A percentile compares a stretch with the other conserved stretches of the same genome.
phyloP scores from a whole-genome alignment of 2,113 vertebrate species.

The Muscicapa adusta region DNA sequence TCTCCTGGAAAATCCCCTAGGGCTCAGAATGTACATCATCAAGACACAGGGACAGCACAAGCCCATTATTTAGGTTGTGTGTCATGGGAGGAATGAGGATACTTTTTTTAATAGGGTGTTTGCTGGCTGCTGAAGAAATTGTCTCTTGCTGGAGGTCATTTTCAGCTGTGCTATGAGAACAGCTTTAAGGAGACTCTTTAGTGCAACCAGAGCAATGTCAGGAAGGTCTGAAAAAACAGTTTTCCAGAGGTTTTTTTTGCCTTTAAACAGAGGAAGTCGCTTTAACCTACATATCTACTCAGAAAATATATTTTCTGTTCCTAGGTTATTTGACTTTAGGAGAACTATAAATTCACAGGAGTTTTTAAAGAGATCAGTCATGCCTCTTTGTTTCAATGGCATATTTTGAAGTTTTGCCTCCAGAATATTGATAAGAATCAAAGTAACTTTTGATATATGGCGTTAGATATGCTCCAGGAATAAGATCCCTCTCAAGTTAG shows the following conservation, averaged over 20 bases:
- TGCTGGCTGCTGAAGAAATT: constrained; percentile 12
- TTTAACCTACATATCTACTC: constrained; percentile 12
- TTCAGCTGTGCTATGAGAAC: not conserved
- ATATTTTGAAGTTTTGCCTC: constrained; percentile 51
- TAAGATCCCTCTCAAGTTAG: constrained; percentile 55
- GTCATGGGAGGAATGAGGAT: constrained; percentile 7
- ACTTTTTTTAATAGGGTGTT: not conserved
- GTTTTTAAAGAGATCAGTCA: constrained; percentile 38
- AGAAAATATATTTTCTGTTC: constrained; percentile 35
- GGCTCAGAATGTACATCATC: not conserved
- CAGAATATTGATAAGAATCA: constrained; percentile 64
- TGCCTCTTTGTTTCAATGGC: constrained; percentile 49
- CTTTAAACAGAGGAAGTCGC: not conserved
- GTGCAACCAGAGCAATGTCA: not conserved
- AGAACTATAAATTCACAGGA: constrained; percentile 46
- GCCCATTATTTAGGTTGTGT: not conserved
- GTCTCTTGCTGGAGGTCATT: constrained; percentile 11
- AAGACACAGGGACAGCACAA: not conserved
- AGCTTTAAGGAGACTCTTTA: not conserved
- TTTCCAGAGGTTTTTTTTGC: not conserved
- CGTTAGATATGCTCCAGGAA: constrained; percentile 49
- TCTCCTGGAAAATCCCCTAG: constrained; percentile 13
- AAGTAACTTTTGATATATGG: constrained; percentile 66
- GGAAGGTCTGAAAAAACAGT: not conserved
- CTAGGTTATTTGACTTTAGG: constrained; percentile 19